Conservation (phyloP, 2,888 invertebrate genomes). For the Kuschelorhynchus macadamiae region DNA sequence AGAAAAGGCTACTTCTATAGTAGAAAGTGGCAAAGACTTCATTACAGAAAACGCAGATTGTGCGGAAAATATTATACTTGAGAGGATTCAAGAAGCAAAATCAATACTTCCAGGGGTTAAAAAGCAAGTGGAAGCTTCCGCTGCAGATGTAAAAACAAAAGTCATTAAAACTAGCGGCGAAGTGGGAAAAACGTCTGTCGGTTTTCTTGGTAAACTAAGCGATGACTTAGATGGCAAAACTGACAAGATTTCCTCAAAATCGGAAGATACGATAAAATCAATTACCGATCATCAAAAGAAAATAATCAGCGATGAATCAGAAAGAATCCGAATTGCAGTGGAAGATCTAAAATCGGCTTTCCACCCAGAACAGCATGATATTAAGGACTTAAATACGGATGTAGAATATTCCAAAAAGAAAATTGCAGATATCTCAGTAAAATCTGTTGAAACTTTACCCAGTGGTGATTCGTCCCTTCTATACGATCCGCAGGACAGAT, state of each 20-base stretch:
- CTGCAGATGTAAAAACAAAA: background rate
- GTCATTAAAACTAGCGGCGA: constrained; percentile 40
- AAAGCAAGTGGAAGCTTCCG: background rate
- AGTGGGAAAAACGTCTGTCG: constrained; percentile 49
- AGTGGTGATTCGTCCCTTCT: constrained; percentile 26
- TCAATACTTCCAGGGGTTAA: background rate
- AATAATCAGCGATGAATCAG: constrained; percentile 43
- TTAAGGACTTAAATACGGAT: background rate
- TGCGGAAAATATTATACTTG: no score
- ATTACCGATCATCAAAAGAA: constrained; percentile 9
- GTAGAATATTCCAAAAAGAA: constrained; percentile 24
- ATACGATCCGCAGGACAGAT: constrained; percentile 22
- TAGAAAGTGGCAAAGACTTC: background rate
- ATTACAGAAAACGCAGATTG: background rate
- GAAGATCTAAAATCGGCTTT: constrained; percentile 21
- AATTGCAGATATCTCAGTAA: constrained; percentile 35
- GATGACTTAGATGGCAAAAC: constrained; percentile 45
- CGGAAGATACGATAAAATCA: constrained; percentile 46
- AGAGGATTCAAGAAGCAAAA: background rate
- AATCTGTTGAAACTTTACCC: constrained; percentile 35
- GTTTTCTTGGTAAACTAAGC: constrained; percentile 51
- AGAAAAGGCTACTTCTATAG: background rate
- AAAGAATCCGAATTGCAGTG: constrained; percentile 5
- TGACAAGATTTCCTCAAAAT: constrained; percentile 45
- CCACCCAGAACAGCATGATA: constrained; percentile 2